Evolutionary conservation across 2,888 invertebrate genomes (phyloP), one percentile per base, ranked within the genome.

Genomic region (Chesias legatella): DNA sequence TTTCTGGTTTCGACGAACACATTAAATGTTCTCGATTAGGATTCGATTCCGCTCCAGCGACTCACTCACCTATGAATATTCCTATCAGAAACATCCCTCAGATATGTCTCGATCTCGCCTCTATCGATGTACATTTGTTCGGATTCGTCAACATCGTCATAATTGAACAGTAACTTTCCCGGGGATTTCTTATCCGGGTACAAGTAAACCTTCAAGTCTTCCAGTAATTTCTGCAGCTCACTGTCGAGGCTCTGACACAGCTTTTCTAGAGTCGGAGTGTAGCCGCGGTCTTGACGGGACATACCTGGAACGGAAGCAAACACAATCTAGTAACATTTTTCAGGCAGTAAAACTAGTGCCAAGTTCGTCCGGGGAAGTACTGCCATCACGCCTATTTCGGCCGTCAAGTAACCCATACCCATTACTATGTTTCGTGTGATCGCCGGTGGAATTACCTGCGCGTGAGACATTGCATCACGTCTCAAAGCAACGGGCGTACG

Each of bases 231-330:
- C 29, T 90, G 88, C 27, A 94, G 75, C 52, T 90, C 91, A 0
- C 73, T 66, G 58, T 95, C 94, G 22, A 95, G 79, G 51, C 83
- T 83, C 31, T 89, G 78, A 55, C 94, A 94, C 0, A 95, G 88
- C 62, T 91, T 90, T 29, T 95, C 93, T 25, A 96, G 82, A 10
- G 91, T 91, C 0, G 91, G 91, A 0, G 94, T 94, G 73, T 92
- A 95, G 0, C 96, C 96, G 55, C 92, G 92, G 2, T 94, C 93
- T 82, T 96, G 96, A 88, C 94, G 93, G 0, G 92, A 83, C 73
- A 95, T 89, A 1, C 84, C 89, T 89, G 29, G 0, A 52, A 59
- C 88, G 29, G 0, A 52, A 59, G 13, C 13, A 17, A 27, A 21
- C 8, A 6, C n/a, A 13, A 7, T 25, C 10, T 34, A 23, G 37